Conservation (phyloP, 2,888 invertebrate species). For the Drosophila parthenogenetica region DNA sequence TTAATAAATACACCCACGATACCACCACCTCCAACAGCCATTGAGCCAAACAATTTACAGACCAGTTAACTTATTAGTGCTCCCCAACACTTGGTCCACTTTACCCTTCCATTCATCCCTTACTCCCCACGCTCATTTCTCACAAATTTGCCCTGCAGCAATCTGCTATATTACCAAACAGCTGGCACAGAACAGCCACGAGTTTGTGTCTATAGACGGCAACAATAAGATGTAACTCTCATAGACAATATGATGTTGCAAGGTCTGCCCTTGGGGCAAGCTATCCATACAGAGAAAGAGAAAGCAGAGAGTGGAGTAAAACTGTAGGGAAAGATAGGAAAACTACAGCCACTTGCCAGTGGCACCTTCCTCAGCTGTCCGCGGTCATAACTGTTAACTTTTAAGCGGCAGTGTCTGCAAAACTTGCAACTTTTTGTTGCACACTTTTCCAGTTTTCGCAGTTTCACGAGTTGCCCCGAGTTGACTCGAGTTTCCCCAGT, state of each 20-base stretch:
- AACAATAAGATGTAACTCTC: constrained; percentile 5
- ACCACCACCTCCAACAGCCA: constrained; percentile 19
- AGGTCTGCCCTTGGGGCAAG: constrained; percentile 5
- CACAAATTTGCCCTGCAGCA: neutral
- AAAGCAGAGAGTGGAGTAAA: neutral
- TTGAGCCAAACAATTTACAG: constrained; percentile 62
- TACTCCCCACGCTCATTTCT: no score
- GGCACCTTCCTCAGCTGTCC: constrained; percentile 20
- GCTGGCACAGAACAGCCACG: constrained; percentile 2
- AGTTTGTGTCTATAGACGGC: neutral
- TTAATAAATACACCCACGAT: constrained; percentile 48
- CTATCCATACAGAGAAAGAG: neutral
- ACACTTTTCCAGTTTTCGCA: constrained; percentile 13
- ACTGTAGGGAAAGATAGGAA: neutral
- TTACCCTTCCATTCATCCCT: no score
- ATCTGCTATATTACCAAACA: neutral
- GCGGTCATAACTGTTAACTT: constrained; percentile 69
- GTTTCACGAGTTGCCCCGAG: neutral
- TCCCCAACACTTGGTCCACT: constrained; percentile 35
- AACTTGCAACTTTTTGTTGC: constrained; percentile 47
- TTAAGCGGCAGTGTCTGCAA: constrained; percentile 47
- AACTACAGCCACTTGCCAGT: constrained; percentile 22
- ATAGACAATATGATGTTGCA: constrained; percentile 29
- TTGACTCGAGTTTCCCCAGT: constrained; percentile 2
- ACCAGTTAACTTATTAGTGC: constrained; percentile 68